Conservation (phyloP, 2,888 invertebrate genomes). For the Deroplatys truncata region DNA sequence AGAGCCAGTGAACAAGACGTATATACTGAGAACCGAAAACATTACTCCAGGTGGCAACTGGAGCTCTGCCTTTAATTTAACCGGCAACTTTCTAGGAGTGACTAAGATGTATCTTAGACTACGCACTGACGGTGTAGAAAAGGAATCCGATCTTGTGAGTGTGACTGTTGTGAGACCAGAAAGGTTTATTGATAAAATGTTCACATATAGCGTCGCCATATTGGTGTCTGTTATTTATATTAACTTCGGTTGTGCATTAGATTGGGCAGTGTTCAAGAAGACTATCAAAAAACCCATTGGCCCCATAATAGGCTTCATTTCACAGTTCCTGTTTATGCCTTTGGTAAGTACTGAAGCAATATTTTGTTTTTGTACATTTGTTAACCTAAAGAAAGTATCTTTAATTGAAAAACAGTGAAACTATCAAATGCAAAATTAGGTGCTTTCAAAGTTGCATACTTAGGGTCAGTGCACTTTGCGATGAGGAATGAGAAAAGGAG, state of each 20-base stretch:
- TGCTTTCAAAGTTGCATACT: too few relatives aligned
- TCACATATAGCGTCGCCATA: slow-evolving; percentile 68
- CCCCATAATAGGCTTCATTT: slow-evolving; percentile 70
- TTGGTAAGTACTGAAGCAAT: slow-evolving; percentile 52
- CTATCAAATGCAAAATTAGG: too few relatives aligned
- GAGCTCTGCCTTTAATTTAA: slow-evolving; percentile 44
- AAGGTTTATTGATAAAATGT: slow-evolving; percentile 66
- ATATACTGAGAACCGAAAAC: background rate
- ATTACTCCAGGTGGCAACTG: slow-evolving; percentile 33
- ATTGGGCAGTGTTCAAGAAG: slow-evolving; percentile 63
- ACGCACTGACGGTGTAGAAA: slow-evolving; percentile 21
- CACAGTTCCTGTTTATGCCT: slow-evolving; percentile 85
- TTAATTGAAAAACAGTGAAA: background rate
- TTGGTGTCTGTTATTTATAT: slow-evolving; percentile 79
- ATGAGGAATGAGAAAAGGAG: too few relatives aligned
- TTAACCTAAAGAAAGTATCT: background rate
- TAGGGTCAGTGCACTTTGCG: too few relatives aligned
- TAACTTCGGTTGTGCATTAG: slow-evolving; percentile 87
- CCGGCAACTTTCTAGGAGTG: slow-evolving; percentile 39
- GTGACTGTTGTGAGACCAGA: slow-evolving; percentile 58
- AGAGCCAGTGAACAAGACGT: background rate
- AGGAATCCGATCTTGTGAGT: slow-evolving; percentile 41
- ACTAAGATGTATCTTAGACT: slow-evolving; percentile 18
- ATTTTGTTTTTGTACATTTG: background rate
- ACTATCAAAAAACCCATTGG: slow-evolving; percentile 70